phyloP scores from a whole-genome alignment of 2,797 vertebrate species.

The Acanthis flammea region DNA sequence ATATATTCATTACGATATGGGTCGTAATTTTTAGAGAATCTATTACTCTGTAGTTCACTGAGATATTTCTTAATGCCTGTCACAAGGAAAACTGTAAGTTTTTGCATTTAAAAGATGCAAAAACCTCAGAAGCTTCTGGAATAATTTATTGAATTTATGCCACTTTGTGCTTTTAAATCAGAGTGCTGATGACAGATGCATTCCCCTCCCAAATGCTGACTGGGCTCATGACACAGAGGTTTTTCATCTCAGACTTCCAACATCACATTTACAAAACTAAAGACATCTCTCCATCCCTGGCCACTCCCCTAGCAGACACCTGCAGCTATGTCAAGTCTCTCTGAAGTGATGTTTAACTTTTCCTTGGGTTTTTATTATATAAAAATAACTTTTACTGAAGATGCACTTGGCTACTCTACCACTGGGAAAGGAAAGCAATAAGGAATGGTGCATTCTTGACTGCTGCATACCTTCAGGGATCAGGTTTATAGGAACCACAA shows the following conservation, averaged over 20 bases:
- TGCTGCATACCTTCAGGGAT: conserved; percentile 23
- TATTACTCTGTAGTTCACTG: neutral
- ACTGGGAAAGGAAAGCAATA: neutral
- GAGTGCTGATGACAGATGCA: accelerated
- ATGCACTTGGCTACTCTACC: conserved; percentile 5
- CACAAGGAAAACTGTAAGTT: neutral
- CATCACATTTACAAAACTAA: neutral
- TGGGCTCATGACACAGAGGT: neutral
- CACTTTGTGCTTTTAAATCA: conserved; percentile 23
- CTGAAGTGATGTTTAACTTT: neutral
- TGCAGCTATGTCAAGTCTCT: neutral
- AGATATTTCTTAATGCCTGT: conserved; percentile 15
- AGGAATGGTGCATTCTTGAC: neutral
- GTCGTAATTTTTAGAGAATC: neutral
- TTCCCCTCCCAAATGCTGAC: neutral
- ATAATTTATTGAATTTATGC: neutral
- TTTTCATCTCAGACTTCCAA: neutral
- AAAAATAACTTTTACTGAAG: neutral
- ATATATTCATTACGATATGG: neutral
- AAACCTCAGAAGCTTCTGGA: neutral
- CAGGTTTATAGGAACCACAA: conserved; percentile 1
- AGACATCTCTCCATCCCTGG: neutral
- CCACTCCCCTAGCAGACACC: neutral
- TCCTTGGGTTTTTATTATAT: neutral
- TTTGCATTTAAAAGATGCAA: neutral